These are phyloP conservation scores for Akabosia matsudoensis DNA, from an alignment of 1,140 invertebrate genomes.

Conservation along the genomic window DNA sequence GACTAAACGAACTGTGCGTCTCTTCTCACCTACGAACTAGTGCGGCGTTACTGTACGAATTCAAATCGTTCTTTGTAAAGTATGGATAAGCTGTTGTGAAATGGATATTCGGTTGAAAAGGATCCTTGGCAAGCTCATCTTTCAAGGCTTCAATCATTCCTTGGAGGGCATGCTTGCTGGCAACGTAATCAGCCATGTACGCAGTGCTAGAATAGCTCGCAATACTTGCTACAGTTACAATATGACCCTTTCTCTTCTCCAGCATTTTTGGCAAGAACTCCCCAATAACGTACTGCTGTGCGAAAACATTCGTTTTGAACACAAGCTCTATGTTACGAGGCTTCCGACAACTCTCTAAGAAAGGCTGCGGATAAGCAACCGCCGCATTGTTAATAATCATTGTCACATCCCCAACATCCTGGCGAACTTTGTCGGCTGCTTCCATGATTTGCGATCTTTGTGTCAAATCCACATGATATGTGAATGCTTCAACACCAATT, in stretches of 20 bases:
- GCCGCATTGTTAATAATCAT: conserved; percentile 28
- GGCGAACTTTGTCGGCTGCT: conserved; percentile 8
- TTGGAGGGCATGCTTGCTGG: conserved; percentile 75
- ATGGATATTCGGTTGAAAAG: conserved; percentile 62
- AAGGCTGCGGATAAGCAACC: neutral
- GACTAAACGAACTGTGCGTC: neutral
- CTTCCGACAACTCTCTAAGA: conserved; percentile 54
- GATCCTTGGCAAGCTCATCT: conserved; percentile 63
- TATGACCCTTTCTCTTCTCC: conserved; percentile 69
- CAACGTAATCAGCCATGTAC: conserved; percentile 79
- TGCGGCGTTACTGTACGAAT: conserved; percentile 51
- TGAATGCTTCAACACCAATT: neutral
- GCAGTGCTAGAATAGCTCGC: conserved; percentile 69
- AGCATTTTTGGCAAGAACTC: conserved; percentile 78
- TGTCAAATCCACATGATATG: conserved; percentile 2
- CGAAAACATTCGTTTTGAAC: conserved; percentile 76
- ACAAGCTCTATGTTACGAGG: conserved; percentile 65
- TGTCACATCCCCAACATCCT: conserved; percentile 26
- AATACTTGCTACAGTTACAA: conserved; percentile 76
- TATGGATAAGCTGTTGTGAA: conserved; percentile 77
- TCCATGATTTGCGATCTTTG: conserved; percentile 1
- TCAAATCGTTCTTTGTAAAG: conserved; percentile 77
- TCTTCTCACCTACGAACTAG: neutral
- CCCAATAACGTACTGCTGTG: conserved; percentile 75
- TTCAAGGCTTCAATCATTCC: conserved; percentile 58